Base-by-base conservation (phyloP, 1,140 invertebrate species). In the Habropoda laboriosa region DNA sequence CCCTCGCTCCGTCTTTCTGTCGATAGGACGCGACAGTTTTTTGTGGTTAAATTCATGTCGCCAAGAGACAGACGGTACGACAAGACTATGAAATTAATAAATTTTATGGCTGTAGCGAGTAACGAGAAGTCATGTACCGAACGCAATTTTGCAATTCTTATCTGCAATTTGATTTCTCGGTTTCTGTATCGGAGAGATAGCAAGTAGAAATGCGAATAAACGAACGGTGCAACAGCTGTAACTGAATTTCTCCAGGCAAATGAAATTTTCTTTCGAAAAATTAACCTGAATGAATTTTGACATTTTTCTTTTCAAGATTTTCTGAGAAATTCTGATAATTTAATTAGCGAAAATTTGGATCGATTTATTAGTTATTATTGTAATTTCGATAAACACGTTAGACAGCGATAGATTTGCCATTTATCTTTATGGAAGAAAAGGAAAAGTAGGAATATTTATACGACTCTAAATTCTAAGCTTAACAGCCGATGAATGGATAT, bases 11-110 rank as follows among this genome's bases (percentile, higher is more conserved):
- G 53, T 40, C 49, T 73, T 42, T 64, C 49, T 21, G 72, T 81
- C 68, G 61, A 73, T 81, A 84, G 78, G 55, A 77, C 53, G 78
- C 68, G 83, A 86, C 68, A 66, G 73, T 70, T 86, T 85, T 82
- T 86, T 82, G 61, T 61, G 61, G 55, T 68, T 57, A 42, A 64
- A 85, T 61, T 77, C 42, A 42, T 58, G 78, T 85, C 78, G 72
- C 40, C 68, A 40, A 70, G 24, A 45, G 49, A 38, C 49, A 24
- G 71, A 55, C 45, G 80, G 38, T 51, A 63, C 18, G 47, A 18
- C 27, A 0, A 49, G 24, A 47, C 45, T 16, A 5, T 3, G 38
- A n/a, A 58, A 32, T 58, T 72, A 32, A 75, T 68, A 68, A 81
- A 67, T 70, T 63, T 61, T 13, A 45, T 35, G 51, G 27, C 27